Evolutionary conservation across 2,888 invertebrate species (phyloP), one percentile per base, ranked within the genome.

Genomic region (Cataglyphis cursor): DNA sequence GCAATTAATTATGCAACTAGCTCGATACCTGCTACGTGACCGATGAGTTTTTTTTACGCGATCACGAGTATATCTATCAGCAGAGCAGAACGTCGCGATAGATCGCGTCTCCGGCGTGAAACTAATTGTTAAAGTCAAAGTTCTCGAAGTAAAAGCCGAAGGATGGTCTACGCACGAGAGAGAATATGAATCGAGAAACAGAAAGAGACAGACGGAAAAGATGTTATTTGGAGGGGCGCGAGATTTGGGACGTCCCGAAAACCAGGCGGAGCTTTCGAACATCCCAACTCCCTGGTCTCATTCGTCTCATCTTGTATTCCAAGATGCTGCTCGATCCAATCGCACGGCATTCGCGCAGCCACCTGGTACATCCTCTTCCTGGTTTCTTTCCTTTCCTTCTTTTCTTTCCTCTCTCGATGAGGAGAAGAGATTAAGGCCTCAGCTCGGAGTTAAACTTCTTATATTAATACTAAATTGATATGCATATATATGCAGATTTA

Each of bases 91-190:
- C 83, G 81, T 73, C 80, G 74, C 88, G 84, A 70, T 72, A 61
- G 87, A 78, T 68, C 73, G 61, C 81, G 84, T 76, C 64, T 84
- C 62, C 82, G 73, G 88, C 86, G 90, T 91, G 92, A 88, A 92
- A 94, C 94, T 94, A 93, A 93, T 94, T 92, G 92, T 88, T 85
- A 85, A n/a, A n/a, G 86, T 90, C 87, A 90, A 93, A 91, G 92
- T 87, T 90, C 85, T 88, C 86, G 84, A 74, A 83, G 82, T 24
- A 66, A 86, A 86, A 70, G 21, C 44, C 21, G 89, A 85, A 83
- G 86, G 81, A 78, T 87, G 82, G 35, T 62, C 70, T 73, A 38
- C 35, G 4, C 35, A 35, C 28, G 28, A 28, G 31, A 38, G 82
- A 75, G 59, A 88, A 75, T 85, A 73, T 78, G 85, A 83, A 75